A percentile compares a stretch with the other conserved stretches of the same genome.
These are phyloP conservation scores for Prosopocoilus inquinatus DNA, from an alignment of 2,888 invertebrate species.

Conservation along the genomic window DNA sequence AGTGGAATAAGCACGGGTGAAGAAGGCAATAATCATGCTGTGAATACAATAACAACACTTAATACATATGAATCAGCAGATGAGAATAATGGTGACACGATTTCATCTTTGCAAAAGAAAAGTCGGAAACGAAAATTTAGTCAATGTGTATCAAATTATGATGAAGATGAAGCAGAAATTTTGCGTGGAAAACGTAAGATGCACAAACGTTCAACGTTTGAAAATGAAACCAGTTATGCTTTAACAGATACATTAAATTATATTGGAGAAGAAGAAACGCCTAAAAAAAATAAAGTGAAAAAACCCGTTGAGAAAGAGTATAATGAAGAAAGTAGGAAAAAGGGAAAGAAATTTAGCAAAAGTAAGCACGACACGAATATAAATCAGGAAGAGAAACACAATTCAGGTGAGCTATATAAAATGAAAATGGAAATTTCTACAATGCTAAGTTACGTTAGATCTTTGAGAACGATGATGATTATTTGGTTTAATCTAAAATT, in stretches of 20 bases:
- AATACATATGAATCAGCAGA: conserved; percentile 16
- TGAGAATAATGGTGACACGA: conserved; percentile 6
- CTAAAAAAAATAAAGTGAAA: conserved; percentile 15
- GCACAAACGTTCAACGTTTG: conserved; percentile 7
- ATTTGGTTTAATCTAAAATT: too few species aligned
- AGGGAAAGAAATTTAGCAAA: neutral
- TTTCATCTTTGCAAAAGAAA: conserved; percentile 9
- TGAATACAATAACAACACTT: conserved; percentile 9
- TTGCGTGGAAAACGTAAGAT: conserved; percentile 3
- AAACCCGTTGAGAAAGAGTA: neutral
- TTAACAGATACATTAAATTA: conserved; percentile 10
- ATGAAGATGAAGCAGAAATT: conserved; percentile 6
- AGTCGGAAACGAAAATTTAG: neutral
- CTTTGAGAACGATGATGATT: too few species aligned
- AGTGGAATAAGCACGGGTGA: conserved; percentile 31
- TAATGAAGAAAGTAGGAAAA: neutral
- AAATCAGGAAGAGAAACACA: neutral
- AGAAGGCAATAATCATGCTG: conserved; percentile 9
- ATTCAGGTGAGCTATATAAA: neutral
- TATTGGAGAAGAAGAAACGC: conserved; percentile 1
- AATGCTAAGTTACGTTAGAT: too few species aligned
- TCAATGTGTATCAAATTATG: neutral
- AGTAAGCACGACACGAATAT: neutral
- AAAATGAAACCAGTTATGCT: conserved; percentile 1
- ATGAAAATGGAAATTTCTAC: too few species aligned